These are phyloP conservation scores for Cryptocheilus praepositus DNA, from an alignment of 2,888 invertebrate genomes.

Conservation along the genomic window DNA sequence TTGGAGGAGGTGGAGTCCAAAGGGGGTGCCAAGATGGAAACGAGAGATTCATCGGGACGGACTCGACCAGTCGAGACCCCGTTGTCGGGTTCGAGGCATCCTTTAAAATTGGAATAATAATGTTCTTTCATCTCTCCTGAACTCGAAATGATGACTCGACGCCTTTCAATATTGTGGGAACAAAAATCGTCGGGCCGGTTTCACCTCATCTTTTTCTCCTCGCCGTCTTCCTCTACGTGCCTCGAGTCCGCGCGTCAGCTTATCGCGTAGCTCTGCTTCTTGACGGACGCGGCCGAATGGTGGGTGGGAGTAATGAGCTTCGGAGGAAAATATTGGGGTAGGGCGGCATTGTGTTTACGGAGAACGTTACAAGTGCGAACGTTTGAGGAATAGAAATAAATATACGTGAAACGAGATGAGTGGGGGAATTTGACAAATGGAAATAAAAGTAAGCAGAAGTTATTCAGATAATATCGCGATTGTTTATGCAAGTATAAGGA, in stretches of 20 bases:
- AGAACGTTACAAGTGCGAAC: too few relatives aligned
- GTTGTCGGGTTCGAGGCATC: conserved; percentile 55
- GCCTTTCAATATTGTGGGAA: conserved; percentile 73
- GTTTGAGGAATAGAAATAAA: too few relatives aligned
- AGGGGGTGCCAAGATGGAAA: conserved; percentile 55
- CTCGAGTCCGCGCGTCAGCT: conserved; percentile 9
- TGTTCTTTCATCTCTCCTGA: conserved; percentile 69
- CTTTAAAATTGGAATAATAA: conserved; percentile 74
- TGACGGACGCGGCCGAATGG: too few relatives aligned
- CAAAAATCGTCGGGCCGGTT: conserved; percentile 62
- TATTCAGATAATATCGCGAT: too few relatives aligned
- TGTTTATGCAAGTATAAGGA: too few relatives aligned
- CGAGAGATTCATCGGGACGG: conserved; percentile 52
- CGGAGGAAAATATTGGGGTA: too few relatives aligned
- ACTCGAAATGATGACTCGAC: conserved; percentile 73
- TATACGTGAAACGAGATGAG: too few relatives aligned
- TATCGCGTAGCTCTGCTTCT: background rate
- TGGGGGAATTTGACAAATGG: too few relatives aligned
- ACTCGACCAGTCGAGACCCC: conserved; percentile 30
- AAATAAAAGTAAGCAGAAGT: too few relatives aligned
- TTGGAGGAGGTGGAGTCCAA: conserved; percentile 30
- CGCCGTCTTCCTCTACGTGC: conserved; percentile 5
- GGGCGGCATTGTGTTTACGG: too few relatives aligned
- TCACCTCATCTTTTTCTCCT: conserved; percentile 31
- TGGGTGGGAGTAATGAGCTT: too few relatives aligned